These are phyloP conservation scores for Listronotus oregonensis DNA, from an alignment of 1,140 invertebrate genomes.

Conservation along the genomic window DNA sequence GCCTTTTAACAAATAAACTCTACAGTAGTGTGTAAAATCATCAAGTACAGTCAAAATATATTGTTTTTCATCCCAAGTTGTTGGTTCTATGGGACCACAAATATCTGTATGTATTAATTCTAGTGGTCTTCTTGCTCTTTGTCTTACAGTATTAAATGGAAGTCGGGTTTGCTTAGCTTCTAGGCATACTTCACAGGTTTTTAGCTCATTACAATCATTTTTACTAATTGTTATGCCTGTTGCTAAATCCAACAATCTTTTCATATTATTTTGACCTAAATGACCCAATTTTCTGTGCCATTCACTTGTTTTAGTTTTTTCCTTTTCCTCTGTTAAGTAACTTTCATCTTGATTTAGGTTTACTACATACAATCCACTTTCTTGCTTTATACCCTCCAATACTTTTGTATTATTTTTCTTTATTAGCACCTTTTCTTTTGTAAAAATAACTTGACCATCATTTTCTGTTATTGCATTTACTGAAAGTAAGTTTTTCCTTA, in stretches of 20 bases:
- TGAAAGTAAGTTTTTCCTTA: too few relatives aligned
- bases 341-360: too few relatives aligned
- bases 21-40: slow-evolving; percentile 50
- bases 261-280: slow-evolving; percentile 11
- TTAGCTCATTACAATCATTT: slow-evolving; percentile 1
- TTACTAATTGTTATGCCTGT: slow-evolving; percentile 1
- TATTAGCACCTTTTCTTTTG: too few relatives aligned
- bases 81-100: slow-evolving; percentile 11
- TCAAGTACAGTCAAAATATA: slow-evolving; percentile 54
- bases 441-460: too few relatives aligned
- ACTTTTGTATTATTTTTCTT: too few relatives aligned
- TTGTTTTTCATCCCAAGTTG: slow-evolving; percentile 25
- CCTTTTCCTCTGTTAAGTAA: too few relatives aligned
- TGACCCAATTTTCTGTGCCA: slow-evolving; percentile 21
- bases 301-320: not conserved
- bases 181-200: not conserved
- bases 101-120: slow-evolving; percentile 16
- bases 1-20: slow-evolving; percentile 47
- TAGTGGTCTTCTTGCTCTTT: not conserved
- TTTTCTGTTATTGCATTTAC: too few relatives aligned
- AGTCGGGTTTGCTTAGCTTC: not conserved
- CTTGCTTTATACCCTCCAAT: too few relatives aligned
- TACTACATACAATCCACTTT: too few relatives aligned
- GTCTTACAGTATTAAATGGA: not conserved
- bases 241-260: slow-evolving; percentile 7